Evolutionary conservation across 2,888 invertebrate species (phyloP), one percentile per base, ranked within the genome.

Genomic region (Stegana nigrithorax): DNA sequence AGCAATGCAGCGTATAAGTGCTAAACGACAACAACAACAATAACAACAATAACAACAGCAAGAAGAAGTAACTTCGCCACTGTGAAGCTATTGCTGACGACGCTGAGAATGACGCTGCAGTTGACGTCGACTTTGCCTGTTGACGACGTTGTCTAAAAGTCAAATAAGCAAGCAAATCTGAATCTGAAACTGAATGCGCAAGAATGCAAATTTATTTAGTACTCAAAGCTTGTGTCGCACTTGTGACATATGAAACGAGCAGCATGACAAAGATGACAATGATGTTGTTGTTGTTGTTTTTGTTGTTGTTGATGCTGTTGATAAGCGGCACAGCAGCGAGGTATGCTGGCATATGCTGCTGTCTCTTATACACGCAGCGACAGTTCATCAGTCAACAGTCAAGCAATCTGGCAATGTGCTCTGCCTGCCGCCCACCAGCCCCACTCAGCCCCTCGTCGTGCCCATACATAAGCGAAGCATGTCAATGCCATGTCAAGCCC

Each of bases 401-500:
- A n/a, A n/a, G n/a, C n/a, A n/a, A n/a, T n/a, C n/a, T n/a, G n/a
- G n/a, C n/a, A n/a, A n/a, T n/a, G n/a, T n/a, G n/a, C n/a, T n/a
- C n/a, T n/a, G n/a, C n/a, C n/a, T n/a, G n/a, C n/a, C n/a, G n/a
- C n/a, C n/a, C n/a, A n/a, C n/a, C n/a, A n/a, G n/a, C n/a, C n/a
- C n/a, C 12, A 23, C 12, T 23, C 14, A 17, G 51, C 14, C 19
- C 27, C 21, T 2, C 25, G 19, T 44, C 8, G 19, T 23, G 47
- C 17, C 39, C 25, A 47, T 12, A n/a, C 25, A 21, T 25, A 23
- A n/a, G 51, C 10, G 17, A n/a, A 17, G 23, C 59, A 45, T 47
- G 59, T 47, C 59, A 59, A 59, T 59, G 59, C 44, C 59, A 26
- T 59, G 59, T 59, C 45, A 59, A 14, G 45, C 45, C 7, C 53